These are phyloP conservation scores for Phaethornis superciliosus DNA, from an alignment of 2,113 vertebrate species.

Conservation along the genomic window DNA sequence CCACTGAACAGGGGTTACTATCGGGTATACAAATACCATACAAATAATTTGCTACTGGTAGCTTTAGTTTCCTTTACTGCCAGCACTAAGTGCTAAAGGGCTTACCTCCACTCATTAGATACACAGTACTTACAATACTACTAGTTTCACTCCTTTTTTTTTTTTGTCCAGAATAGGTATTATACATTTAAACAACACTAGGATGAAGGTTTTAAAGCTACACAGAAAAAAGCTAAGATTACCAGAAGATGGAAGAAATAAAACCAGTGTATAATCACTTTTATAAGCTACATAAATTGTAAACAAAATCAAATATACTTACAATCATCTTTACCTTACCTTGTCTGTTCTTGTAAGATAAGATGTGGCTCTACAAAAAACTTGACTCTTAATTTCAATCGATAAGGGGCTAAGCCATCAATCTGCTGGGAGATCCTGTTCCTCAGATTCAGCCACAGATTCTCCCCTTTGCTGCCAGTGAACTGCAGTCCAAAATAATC, in stretches of 20 bases:
- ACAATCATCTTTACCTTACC: constrained; percentile 73
- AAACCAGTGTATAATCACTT: background rate
- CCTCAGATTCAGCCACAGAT: constrained; percentile 96
- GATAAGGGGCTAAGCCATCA: constrained; percentile 91
- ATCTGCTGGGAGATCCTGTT: constrained; percentile 98
- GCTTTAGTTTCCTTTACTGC: background rate
- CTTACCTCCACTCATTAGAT: background rate
- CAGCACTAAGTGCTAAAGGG: background rate
- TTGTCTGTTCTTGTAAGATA: constrained; percentile 96
- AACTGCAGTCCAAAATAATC: constrained; percentile 99
- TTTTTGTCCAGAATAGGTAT: background rate
- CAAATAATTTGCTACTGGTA: background rate
- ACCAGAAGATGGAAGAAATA: background rate
- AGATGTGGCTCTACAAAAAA: constrained; percentile 99
- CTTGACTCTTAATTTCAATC: constrained; percentile 92
- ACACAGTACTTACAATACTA: background rate
- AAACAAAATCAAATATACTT: background rate
- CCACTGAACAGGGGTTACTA: constrained; percentile 85
- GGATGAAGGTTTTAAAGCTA: background rate
- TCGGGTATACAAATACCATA: constrained; percentile 72
- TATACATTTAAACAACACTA: background rate
- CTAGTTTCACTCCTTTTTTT: background rate
- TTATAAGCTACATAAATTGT: background rate
- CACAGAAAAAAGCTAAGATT: background rate
- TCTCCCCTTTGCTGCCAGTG: constrained; percentile 94